Evolutionary conservation across 1,140 invertebrate genomes (phyloP), one percentile per base, ranked within the genome.

Genomic region (Temnothorax nylanderi): DNA sequence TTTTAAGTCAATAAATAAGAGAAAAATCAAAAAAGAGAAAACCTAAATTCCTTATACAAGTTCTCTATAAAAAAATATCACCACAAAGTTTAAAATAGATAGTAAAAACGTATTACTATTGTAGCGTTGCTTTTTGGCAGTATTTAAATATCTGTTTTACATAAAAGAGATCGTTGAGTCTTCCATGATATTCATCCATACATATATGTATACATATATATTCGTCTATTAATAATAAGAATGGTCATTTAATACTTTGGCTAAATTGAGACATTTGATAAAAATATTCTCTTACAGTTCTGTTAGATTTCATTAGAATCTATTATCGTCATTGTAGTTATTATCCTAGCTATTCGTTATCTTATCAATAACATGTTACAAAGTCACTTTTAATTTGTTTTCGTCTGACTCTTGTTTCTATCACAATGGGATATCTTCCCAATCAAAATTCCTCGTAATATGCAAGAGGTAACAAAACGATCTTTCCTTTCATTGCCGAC

Each of bases 261-360:
- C 16, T 41, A 69, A 13, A 44, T 44, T 49, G 8, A 44, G 11
- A 41, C 37, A 41, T 60, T n/a, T n/a, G 13, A 26, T 13, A 49
- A 13, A 82, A 76, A 77, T 49, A 60, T 44, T 75, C 26, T 26
- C 75, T 89, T 87, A 88, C 74, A 62, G n/a, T 47, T 44, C 2
- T 10, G 11, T 65, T 37, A 65, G 5, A 37, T 49, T 21, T 37
- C 32, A 65, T 21, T 65, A 37, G 3, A 37, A 60, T 62, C 37
- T 32, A 1, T 76, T 76, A 34, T 2, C n/a, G 18, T 26, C 56
- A 44, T 11, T 56, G 7, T 56, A 56, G 16, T 60, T 26, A 44
- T 26, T 11, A 37, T 0, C 11, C 37, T n/a, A 65, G 47, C 8
- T 37, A 65, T 49, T 78, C 11, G n/a, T 76, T 56, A n/a, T 32